A percentile compares a stretch with the other conserved stretches of the same genome.
Conservation (phyloP, 2,888 invertebrate species). For the Coelopa pilipes region DNA sequence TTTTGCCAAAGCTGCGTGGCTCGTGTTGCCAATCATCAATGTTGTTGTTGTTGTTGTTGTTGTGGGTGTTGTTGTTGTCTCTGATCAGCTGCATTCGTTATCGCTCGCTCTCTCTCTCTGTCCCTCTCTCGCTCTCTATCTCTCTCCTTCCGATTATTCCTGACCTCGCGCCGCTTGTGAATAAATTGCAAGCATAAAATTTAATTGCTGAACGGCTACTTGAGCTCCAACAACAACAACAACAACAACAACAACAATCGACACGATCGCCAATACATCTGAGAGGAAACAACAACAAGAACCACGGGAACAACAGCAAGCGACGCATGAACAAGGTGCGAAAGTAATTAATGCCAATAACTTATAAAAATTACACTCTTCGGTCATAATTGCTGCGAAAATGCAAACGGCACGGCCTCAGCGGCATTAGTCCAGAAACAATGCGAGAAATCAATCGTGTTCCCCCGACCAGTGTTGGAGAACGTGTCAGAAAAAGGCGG, state of each 20-base stretch:
- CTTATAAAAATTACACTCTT: constrained; percentile 28
- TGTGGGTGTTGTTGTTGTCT: background rate
- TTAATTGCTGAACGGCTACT: constrained; percentile 21
- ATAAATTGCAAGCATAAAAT: constrained; percentile 23
- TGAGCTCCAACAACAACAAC: background rate
- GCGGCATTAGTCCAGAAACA: background rate
- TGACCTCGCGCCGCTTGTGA: background rate
- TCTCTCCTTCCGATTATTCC: background rate
- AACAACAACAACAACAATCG: constrained; percentile 3
- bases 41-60: background rate
- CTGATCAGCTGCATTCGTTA: background rate
- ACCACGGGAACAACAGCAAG: background rate
- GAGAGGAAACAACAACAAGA: background rate
- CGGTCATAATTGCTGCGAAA: constrained; percentile 16
- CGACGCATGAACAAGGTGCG: constrained; percentile 34
- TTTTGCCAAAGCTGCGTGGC: background rate
- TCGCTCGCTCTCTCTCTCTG: no score
- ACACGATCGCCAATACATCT: no score
- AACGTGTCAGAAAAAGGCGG: no score
- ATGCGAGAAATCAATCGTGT: background rate
- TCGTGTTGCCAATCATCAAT: background rate
- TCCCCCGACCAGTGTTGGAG: no score
- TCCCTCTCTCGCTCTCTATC: no score
- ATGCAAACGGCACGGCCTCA: background rate
- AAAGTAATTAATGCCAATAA: constrained; percentile 37